phyloP scores from a whole-genome alignment of 2,113 vertebrate genomes.

The Fregetta grallaria region DNA sequence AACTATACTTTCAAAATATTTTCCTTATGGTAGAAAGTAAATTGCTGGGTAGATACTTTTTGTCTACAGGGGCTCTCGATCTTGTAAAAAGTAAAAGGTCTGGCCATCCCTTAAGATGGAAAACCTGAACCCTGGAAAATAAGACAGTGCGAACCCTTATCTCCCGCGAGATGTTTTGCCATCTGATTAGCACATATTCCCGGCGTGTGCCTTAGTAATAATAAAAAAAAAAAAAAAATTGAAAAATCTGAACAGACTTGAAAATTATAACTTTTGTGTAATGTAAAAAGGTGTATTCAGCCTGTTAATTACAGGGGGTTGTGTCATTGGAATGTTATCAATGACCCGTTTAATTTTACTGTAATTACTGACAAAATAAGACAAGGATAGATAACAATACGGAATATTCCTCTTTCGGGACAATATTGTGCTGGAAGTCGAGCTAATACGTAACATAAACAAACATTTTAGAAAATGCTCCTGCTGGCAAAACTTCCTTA shows the following conservation, averaged over 20 bases:
- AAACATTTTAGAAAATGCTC: slow-evolving; percentile 2
- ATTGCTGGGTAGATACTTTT: neutral
- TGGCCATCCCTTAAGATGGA: neutral
- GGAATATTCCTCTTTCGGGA: slow-evolving; percentile 53
- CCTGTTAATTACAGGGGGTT: slow-evolving; percentile 63
- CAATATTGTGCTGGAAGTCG: neutral
- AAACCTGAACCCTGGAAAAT: neutral
- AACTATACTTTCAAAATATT: neutral
- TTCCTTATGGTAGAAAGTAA: neutral
- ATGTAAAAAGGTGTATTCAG: slow-evolving; percentile 68
- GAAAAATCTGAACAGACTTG: neutral
- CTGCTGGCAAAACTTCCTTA: neutral
- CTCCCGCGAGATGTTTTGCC: neutral
- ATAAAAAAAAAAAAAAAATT: neutral
- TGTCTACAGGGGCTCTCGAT: neutral
- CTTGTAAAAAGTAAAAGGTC: neutral
- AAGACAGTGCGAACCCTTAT: neutral
- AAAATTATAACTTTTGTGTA: slow-evolving; percentile 69
- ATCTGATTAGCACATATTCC: neutral
- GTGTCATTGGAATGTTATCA: slow-evolving; percentile 68
- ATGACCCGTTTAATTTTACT: slow-evolving; percentile 71
- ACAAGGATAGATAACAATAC: slow-evolving; percentile 62
- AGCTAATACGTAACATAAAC: slow-evolving; percentile 9
- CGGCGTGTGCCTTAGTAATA: neutral
- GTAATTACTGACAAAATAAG: slow-evolving; percentile 74